Percentiles rank a stretch among this genome's conserved stretches.
These are phyloP conservation scores for Manduca sexta DNA, from an alignment of 1,140 invertebrate species.

Conservation along the genomic window DNA sequence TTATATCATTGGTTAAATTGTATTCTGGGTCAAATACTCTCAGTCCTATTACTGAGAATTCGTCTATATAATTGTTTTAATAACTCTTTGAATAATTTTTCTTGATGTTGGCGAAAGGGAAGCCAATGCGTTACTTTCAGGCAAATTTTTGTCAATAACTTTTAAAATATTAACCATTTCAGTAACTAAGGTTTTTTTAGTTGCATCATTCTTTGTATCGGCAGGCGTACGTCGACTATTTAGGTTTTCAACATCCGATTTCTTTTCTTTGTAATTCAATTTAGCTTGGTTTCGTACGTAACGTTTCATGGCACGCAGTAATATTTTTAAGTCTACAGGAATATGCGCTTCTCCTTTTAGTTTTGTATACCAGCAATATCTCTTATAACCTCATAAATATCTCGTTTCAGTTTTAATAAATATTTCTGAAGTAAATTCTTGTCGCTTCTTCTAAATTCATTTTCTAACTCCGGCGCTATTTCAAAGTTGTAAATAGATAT, in stretches of 20 bases:
- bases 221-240: slow-evolving; percentile 12
- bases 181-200: not conserved
- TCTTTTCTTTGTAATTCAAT: slow-evolving; percentile 4
- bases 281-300: slow-evolving; percentile 23
- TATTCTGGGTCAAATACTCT: slow-evolving; percentile 23
- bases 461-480: slow-evolving; percentile 14
- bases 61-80: slow-evolving; percentile 25
- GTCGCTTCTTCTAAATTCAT: slow-evolving; percentile 13
- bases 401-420: slow-evolving; percentile 33
- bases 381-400: slow-evolving; percentile 34
- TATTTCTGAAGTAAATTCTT: slow-evolving; percentile 21
- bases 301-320: slow-evolving; percentile 31
- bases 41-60: slow-evolving; percentile 11
- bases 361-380: slow-evolving; percentile 28
- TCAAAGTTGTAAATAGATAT: slow-evolving; percentile 24
- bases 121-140: slow-evolving; percentile 17
- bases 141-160: slow-evolving; percentile 25
- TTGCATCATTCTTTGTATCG: not conserved
- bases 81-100: slow-evolving; percentile 29
- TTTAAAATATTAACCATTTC: slow-evolving; percentile 24
- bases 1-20: slow-evolving; percentile 31
- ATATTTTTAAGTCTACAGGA: slow-evolving; percentile 22
- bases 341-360: slow-evolving; percentile 7
- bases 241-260: slow-evolving; percentile 2
- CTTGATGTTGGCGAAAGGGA: slow-evolving; percentile 16